Evolutionary conservation across 2,113 vertebrate genomes (phyloP).

Genomic region (Caretta caretta): DNA sequence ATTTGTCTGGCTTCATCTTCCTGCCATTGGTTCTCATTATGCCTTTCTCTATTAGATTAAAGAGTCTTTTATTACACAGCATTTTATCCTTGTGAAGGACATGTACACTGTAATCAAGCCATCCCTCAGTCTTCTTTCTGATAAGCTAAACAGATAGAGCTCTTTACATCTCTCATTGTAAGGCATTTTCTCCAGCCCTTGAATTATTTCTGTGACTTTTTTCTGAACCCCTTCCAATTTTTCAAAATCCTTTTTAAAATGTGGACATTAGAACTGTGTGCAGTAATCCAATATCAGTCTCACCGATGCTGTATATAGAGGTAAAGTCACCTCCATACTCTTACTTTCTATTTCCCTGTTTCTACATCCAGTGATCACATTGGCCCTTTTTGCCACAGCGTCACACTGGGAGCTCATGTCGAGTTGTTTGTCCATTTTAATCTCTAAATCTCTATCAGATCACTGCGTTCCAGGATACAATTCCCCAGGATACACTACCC

Average conservation of each 20-base stretch:
- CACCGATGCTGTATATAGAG: not conserved
- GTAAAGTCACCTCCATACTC: slow-evolving; percentile 22
- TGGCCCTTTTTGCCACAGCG: not conserved
- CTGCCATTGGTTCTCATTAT: slow-evolving; percentile 66
- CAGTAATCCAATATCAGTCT: not conserved
- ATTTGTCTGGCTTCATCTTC: slow-evolving; percentile 71
- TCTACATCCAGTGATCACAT: not conserved
- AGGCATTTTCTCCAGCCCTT: slow-evolving; percentile 58
- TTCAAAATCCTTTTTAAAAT: slow-evolving; percentile 16
- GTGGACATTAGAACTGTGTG: slow-evolving; percentile 43
- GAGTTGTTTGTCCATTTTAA: not conserved
- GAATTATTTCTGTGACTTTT: slow-evolving; percentile 49
- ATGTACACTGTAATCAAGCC: slow-evolving; percentile 51
- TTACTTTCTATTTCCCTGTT: not conserved
- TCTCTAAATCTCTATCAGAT: not conserved
- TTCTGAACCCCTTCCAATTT: slow-evolving; percentile 49
- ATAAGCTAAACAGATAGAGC: slow-evolving; percentile 70
- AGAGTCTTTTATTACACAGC: slow-evolving; percentile 62
- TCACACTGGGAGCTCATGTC: not conserved
- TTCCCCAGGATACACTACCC: not conserved
- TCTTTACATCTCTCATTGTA: slow-evolving; percentile 62
- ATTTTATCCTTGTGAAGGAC: slow-evolving; percentile 48
- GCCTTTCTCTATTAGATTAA: slow-evolving; percentile 67
- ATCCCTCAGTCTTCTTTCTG: slow-evolving; percentile 70
- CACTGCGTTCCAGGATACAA: not conserved